Evolutionary conservation across 2,113 vertebrate species (phyloP), one percentile per base, ranked within the genome.

Genomic region (Zosterops hypoxanthus): DNA sequence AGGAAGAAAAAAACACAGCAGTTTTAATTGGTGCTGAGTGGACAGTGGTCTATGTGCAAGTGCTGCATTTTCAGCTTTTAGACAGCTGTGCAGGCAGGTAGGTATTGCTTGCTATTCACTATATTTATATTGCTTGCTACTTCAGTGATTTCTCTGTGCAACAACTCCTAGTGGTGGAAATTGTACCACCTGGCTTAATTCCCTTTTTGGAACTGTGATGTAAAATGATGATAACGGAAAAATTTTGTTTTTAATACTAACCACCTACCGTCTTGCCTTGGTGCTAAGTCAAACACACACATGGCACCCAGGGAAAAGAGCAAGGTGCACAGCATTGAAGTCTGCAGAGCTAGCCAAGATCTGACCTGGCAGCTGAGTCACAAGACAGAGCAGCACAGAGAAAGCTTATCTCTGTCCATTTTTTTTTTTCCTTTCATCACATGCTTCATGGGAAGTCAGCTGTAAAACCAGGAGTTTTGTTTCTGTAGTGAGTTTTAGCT

Each of bases 391-490:
- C 5, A 26, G 57, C 66, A 79, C 1, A 64, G 8, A 90, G 34
- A 64, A 70, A 76, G 75, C 73, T 93, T 79, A 78, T 93, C 87
- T 90, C 77, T 42, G 5, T 59, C 23, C 36, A 77, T 70, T 12
- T 57, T 44, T 88, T 76, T n/a, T 82, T 41, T 56, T 88, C 72
- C 14, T 33, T 91, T 73, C 34, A 56, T 93, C 90, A 94, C 87
- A 90, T 95, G 94, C 84, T 96, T 79, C 90, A 76, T 80, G 59
- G 78, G 78, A 91, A 96, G 75, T 80, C 73, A 91, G 85, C 90
- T 95, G 92, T 90, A 91, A 95, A 87, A 79, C 56, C 73, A 60
- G 69, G 39, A 91, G 57, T 87, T 92, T 91, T 0, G 0, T 76
- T 87, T 76, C 77, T 73, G 42, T 70, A 95, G 81, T 24, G 64